These are phyloP conservation scores for Paramisgurnus dabryanus DNA, from an alignment of 2,113 vertebrate species.

Conservation along the genomic window DNA sequence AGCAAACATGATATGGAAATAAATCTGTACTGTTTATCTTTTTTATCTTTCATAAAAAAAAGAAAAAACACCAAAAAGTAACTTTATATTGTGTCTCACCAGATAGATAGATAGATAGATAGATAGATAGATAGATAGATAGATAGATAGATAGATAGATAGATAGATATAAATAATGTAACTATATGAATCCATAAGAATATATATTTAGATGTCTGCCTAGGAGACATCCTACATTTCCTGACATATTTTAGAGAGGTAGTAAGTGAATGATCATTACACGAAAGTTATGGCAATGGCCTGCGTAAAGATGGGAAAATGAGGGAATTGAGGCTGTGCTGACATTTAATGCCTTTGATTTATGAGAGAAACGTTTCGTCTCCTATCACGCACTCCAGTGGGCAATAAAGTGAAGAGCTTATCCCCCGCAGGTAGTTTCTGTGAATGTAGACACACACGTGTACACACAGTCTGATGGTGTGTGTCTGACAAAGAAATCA, in stretches of 20 bases:
- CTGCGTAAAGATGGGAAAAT: conserved; percentile 46
- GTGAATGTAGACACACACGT: conserved; percentile 44
- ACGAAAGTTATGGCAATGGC: conserved; percentile 60
- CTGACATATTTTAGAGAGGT: conserved; percentile 53
- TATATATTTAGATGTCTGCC: conserved; percentile 51
- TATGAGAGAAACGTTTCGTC: conserved; percentile 66
- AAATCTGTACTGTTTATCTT: too few relatives aligned
- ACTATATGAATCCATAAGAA: conserved; percentile 37
- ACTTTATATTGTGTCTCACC: neutral
- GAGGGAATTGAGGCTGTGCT: conserved; percentile 61
- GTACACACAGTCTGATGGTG: conserved; percentile 26
- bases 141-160: too few relatives aligned
- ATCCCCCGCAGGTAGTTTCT: conserved; percentile 60
- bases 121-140: too few relatives aligned
- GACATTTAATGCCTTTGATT: conserved; percentile 72
- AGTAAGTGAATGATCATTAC: conserved; percentile 70
- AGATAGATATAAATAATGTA: too few relatives aligned
- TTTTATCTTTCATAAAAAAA: neutral
- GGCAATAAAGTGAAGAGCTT: conserved; percentile 68
- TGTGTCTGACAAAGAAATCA: neutral
- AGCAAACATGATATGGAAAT: too few relatives aligned
- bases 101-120: too few relatives aligned
- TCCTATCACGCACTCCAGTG: conserved; percentile 60
- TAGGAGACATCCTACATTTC: conserved; percentile 45
- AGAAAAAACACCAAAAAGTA: conserved; percentile 22